These are phyloP conservation scores for Dufourea novaeangliae DNA, from an alignment of 1,140 invertebrate species.

Conservation along the genomic window DNA sequence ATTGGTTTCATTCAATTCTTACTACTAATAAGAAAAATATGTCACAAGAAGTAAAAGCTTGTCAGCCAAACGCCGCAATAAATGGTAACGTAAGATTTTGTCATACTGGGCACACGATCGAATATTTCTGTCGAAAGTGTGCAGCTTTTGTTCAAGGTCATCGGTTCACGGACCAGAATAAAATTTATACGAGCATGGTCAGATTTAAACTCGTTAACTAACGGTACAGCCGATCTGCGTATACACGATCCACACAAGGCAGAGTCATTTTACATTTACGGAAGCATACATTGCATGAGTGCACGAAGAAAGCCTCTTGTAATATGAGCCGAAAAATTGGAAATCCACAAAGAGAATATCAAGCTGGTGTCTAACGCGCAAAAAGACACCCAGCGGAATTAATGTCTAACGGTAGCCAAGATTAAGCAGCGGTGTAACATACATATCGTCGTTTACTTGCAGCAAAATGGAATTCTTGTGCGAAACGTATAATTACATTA, in stretches of 20 bases:
- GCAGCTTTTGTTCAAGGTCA: too few relatives aligned
- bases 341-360: slow-evolving; percentile 55
- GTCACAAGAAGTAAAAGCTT: too few relatives aligned
- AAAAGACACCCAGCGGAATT: slow-evolving; percentile 30
- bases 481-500: too few relatives aligned
- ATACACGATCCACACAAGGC: slow-evolving; percentile 38
- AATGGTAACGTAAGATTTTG: too few relatives aligned
- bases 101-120: too few relatives aligned
- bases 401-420: slow-evolving; percentile 45
- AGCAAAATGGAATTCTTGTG: too few relatives aligned
- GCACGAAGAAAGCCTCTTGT: slow-evolving; percentile 35
- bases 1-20: not conserved
- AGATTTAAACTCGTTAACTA: slow-evolving; percentile 56
- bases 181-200: slow-evolving; percentile 3
- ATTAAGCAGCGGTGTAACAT: not conserved
- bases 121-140: not conserved
- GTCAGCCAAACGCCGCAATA: too few relatives aligned
- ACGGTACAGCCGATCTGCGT: slow-evolving; percentile 51
- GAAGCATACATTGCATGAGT: slow-evolving; percentile 53
- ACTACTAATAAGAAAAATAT: too few relatives aligned
- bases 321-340: slow-evolving; percentile 55
- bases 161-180: slow-evolving; percentile 28
- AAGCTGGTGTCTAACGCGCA: slow-evolving; percentile 31
- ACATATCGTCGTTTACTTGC: not conserved
- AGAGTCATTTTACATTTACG: slow-evolving; percentile 66